A percentile compares a stretch with the other conserved stretches of the same genome.
Evolutionary conservation across 1,140 invertebrate genomes (phyloP).

Genomic region (Teleopsis dalmanni): DNA sequence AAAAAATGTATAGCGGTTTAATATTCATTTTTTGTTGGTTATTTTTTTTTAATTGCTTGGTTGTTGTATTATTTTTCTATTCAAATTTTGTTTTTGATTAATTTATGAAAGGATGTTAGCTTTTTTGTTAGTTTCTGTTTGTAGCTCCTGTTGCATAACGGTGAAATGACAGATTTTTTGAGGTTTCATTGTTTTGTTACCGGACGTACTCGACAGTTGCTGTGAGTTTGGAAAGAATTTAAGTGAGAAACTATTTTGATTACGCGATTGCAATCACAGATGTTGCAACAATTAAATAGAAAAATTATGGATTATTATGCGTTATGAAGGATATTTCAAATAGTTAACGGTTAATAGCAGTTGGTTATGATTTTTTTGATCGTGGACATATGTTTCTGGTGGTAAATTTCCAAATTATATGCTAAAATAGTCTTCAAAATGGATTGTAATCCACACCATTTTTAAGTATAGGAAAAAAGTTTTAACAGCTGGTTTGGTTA

Average conservation of each 20-base stretch:
- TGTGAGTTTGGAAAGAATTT: not conserved
- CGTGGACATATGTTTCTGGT: no score
- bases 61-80: conserved; percentile 2
- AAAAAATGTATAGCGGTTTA: not conserved
- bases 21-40: not conserved
- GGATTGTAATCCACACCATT: no score
- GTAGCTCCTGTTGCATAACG: conserved; percentile 1
- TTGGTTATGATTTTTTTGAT: no score
- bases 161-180: not conserved
- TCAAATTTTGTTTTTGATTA: conserved; percentile 8
- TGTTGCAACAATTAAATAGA: no score
- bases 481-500: no score
- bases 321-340: no score
- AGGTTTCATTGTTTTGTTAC: not conserved
- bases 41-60: not conserved
- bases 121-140: no score
- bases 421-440: no score
- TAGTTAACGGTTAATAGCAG: no score
- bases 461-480: no score
- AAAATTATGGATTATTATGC: no score
- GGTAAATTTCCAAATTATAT: no score
- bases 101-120: conserved; percentile 5
- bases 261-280: not conserved
- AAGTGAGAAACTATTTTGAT: not conserved
- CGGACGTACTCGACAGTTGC: not conserved